phyloP scores from a whole-genome alignment of 2,888 invertebrate genomes.

The Rhingia campestris region DNA sequence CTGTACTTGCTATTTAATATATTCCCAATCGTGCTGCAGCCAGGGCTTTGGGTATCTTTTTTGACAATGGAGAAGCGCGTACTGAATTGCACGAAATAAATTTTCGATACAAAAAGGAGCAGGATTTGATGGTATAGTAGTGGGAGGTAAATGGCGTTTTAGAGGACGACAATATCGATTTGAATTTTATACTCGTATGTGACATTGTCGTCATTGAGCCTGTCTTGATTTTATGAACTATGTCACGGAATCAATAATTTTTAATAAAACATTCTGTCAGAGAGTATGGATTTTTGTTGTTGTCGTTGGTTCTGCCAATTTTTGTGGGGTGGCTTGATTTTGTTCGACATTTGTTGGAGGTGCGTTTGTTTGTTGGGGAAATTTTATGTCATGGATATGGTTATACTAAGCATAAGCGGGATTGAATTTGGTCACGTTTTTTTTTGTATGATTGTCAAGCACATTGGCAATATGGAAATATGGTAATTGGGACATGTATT shows the following conservation, averaged over 20 bases:
- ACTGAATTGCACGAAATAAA: slow-evolving; percentile 67
- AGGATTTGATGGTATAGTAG: not conserved
- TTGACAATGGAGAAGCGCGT: slow-evolving; percentile 66
- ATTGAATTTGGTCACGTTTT: slow-evolving; percentile 64
- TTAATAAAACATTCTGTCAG: slow-evolving; percentile 70
- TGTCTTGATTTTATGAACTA: slow-evolving; percentile 73
- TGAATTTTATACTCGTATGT: slow-evolving; percentile 59
- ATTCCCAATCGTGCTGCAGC: slow-evolving; percentile 42
- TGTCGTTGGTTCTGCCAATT: not conserved
- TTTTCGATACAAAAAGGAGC: slow-evolving; percentile 12
- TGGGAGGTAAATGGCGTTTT: slow-evolving; percentile 35
- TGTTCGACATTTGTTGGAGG: not conserved
- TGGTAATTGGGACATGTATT: slow-evolving; percentile 62
- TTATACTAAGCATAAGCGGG: slow-evolving; percentile 44
- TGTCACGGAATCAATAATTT: slow-evolving; percentile 73
- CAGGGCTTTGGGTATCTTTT: slow-evolving; percentile 36
- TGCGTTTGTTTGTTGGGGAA: not conserved
- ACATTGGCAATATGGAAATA: slow-evolving; percentile 33
- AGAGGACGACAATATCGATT: slow-evolving; percentile 57
- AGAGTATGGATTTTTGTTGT: not conserved
- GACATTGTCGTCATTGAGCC: slow-evolving; percentile 65
- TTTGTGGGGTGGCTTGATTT: not conserved
- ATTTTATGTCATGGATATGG: slow-evolving; percentile 18
- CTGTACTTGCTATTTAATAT: slow-evolving; percentile 54
- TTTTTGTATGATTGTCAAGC: slow-evolving; percentile 1